Evolutionary conservation across 2,113 vertebrate genomes (phyloP).

Genomic region (Laticauda laticaudata): DNA sequence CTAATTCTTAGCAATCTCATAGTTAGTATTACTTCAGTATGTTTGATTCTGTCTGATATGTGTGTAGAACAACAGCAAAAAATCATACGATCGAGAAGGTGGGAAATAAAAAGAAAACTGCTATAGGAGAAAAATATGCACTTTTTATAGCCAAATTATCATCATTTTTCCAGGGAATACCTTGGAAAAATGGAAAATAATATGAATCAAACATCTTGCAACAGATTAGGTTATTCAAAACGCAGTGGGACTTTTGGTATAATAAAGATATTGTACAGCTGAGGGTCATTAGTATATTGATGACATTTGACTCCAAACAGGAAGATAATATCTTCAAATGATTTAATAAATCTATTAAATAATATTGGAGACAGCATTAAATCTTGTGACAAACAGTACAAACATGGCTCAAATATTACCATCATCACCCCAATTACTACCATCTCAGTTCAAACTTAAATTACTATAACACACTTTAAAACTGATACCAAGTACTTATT

Average conservation of each 20-base stretch:
- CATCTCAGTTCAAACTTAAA: background rate
- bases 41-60: background rate
- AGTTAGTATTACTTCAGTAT: background rate
- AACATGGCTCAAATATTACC: background rate
- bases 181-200: background rate
- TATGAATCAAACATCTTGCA: background rate
- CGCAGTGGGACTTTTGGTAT: background rate
- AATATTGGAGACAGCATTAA: background rate
- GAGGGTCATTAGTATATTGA: background rate
- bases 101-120: background rate
- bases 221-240: background rate
- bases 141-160: background rate
- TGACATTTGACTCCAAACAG: background rate
- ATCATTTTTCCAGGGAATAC: background rate
- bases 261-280: background rate
- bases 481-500: background rate
- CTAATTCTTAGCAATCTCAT: background rate
- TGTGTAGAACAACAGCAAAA: background rate
- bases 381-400: background rate
- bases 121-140: background rate
- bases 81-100: background rate
- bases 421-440: background rate
- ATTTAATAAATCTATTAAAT: background rate
- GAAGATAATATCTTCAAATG: background rate
- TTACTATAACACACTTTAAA: background rate